Conservation (phyloP, 2,888 invertebrate genomes). For the Sarcophaga variegata region DNA sequence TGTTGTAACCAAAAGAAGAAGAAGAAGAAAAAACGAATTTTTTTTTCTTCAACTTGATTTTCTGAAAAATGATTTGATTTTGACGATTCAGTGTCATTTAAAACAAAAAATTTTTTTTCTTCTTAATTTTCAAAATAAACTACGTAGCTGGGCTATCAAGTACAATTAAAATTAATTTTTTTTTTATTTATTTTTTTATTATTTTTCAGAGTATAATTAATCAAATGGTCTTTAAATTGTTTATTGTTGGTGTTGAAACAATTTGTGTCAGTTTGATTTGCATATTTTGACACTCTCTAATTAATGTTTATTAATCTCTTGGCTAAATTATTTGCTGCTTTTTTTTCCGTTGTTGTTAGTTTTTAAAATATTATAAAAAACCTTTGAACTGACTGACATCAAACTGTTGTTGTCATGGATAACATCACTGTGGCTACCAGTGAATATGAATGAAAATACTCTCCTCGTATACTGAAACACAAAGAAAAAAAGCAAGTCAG, state of each 20-base stretch:
- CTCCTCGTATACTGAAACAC: background rate
- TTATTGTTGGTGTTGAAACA: conserved; percentile 50
- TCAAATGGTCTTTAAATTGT: conserved; percentile 51
- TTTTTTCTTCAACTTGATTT: background rate
- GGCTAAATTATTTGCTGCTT: conserved; percentile 55
- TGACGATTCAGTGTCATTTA: background rate
- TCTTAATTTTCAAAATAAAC: background rate
- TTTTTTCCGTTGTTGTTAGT: background rate
- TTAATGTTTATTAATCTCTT: conserved; percentile 73
- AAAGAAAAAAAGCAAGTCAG: conserved; percentile 55
- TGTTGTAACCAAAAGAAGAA: background rate
- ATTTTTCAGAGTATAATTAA: conserved; percentile 46
- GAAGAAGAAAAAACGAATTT: background rate
- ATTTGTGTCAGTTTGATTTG: conserved; percentile 74
- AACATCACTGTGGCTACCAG: background rate
- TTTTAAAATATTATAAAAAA: too few relatives aligned
- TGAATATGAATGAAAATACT: conserved; percentile 35
- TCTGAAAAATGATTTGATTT: background rate
- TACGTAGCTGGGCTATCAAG: background rate
- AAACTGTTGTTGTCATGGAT: too few relatives aligned
- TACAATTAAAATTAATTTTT: background rate
- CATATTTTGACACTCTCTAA: conserved; percentile 79
- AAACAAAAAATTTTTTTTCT: background rate
- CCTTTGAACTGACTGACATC: too few relatives aligned
- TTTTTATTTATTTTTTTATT: background rate